Percentiles rank a stretch among this genome's conserved stretches.
These are phyloP conservation scores for Linnaemya vulpina DNA, from an alignment of 2,888 invertebrate genomes.

Conservation along the genomic window DNA sequence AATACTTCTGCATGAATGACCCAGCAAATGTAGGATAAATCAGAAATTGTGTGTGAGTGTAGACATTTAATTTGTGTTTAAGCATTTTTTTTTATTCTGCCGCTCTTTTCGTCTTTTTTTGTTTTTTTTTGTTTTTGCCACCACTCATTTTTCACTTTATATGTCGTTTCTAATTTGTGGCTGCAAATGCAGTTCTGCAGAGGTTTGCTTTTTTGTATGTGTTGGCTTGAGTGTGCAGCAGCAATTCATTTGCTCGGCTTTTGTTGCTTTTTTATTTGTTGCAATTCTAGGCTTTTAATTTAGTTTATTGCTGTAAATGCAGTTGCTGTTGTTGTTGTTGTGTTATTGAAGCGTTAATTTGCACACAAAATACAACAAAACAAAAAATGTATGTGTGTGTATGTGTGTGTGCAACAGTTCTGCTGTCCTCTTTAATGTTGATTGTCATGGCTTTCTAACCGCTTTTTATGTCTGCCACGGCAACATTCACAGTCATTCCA, in stretches of 20 bases:
- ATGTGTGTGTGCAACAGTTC: slow-evolving; percentile 7
- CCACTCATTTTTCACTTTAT: slow-evolving; percentile 49
- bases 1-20: slow-evolving; percentile 46
- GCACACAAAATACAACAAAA: slow-evolving; percentile 16
- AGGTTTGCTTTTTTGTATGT: not conserved
- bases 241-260: not conserved
- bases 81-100: not conserved
- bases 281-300: slow-evolving; percentile 53
- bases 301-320: slow-evolving; percentile 46
- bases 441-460: slow-evolving; percentile 55
- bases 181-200: slow-evolving; percentile 42
- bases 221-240: not conserved
- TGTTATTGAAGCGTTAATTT: slow-evolving; percentile 61
- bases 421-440: slow-evolving; percentile 3
- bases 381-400: not conserved
- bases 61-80: slow-evolving; percentile 17
- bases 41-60: slow-evolving; percentile 3
- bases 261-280: slow-evolving; percentile 8
- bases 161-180: slow-evolving; percentile 62
- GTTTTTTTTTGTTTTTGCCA: not conserved
- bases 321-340: slow-evolving; percentile 23
- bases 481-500: slow-evolving; percentile 20
- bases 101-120: not conserved
- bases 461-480: slow-evolving; percentile 26
- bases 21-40: slow-evolving; percentile 31